A percentile compares a stretch with the other conserved stretches of the same genome.
Conservation (phyloP, 2,888 invertebrate species). For the Drosophila parthenogenetica region DNA sequence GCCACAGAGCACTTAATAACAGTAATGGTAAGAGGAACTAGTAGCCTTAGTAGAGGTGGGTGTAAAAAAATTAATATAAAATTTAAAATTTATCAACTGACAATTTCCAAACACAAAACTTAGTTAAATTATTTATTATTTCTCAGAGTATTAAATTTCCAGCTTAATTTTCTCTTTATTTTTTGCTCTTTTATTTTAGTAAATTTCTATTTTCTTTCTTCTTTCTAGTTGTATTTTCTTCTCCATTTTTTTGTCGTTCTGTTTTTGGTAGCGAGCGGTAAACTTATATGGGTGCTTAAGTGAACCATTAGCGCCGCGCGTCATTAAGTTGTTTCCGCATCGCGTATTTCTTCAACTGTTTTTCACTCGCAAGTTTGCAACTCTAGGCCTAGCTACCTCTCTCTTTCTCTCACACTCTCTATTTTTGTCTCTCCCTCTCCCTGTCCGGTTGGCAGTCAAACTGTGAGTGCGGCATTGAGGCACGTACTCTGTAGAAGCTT, state of each 20-base stretch:
- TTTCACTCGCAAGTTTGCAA: constrained; percentile 28
- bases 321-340: constrained; percentile 82
- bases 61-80: no score
- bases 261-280: constrained; percentile 56
- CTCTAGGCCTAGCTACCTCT: constrained; percentile 26
- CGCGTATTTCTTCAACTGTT: constrained; percentile 76
- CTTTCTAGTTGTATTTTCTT: constrained; percentile 4
- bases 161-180: no score
- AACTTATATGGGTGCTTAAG: constrained; percentile 82
- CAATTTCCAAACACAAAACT: no score
- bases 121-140: neutral
- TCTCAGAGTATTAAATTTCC: constrained; percentile 18
- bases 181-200: no score
- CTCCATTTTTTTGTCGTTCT: constrained; percentile 37
- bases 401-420: neutral
- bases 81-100: no score
- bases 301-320: constrained; percentile 82
- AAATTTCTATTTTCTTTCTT: neutral
- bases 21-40: no score
- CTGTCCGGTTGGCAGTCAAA: constrained; percentile 1
- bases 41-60: no score
- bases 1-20: no score
- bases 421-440: constrained; percentile 1
- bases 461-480: constrained; percentile 50
- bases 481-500: constrained; percentile 63